Conservation (phyloP, 2,888 invertebrate species). For the Agrenia bidenticulata region DNA sequence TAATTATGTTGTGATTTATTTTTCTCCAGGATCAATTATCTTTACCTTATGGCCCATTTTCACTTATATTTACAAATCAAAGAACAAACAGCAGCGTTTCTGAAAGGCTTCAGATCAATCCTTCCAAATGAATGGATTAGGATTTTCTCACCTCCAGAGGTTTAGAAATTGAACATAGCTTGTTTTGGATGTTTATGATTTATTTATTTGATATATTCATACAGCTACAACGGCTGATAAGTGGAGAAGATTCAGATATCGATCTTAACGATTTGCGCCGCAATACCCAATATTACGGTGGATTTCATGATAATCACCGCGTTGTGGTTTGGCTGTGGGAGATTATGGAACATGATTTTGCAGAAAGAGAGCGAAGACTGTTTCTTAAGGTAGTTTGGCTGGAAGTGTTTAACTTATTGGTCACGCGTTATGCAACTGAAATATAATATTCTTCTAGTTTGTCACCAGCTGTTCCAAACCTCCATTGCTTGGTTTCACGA, state of each 20-base stretch:
- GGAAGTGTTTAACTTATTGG: too few species aligned
- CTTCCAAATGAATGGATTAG: constrained; percentile 93
- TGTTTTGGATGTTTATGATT: too few species aligned
- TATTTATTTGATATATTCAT: too few species aligned
- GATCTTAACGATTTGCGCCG: constrained; percentile 82
- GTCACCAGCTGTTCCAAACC: constrained; percentile 96
- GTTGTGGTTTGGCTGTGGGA: constrained; percentile 99
- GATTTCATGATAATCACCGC: constrained; percentile 96
- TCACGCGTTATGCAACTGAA: constrained; percentile 80
- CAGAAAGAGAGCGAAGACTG: constrained; percentile 83
- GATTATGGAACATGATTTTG: constrained; percentile 89
- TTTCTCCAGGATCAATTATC: constrained; percentile 97
- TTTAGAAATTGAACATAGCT: too few species aligned
- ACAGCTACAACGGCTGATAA: constrained; percentile 86
- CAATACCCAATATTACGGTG: constrained; percentile 98
- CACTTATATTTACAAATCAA: constrained; percentile 97
- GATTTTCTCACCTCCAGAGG: constrained; percentile 93
- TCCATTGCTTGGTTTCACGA: constrained; percentile 91
- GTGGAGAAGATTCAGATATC: constrained; percentile 91
- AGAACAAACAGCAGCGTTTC: constrained; percentile 94
- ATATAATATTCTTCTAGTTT: constrained; percentile 62
- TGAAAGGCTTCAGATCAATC: constrained; percentile 91
- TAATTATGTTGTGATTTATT: too few species aligned
- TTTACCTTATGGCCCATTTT: constrained; percentile 97
- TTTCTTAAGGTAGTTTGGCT: constrained; percentile 82